Base-by-base conservation (phyloP, 2,797 vertebrate genomes). In the Anniella stebbinsi region DNA sequence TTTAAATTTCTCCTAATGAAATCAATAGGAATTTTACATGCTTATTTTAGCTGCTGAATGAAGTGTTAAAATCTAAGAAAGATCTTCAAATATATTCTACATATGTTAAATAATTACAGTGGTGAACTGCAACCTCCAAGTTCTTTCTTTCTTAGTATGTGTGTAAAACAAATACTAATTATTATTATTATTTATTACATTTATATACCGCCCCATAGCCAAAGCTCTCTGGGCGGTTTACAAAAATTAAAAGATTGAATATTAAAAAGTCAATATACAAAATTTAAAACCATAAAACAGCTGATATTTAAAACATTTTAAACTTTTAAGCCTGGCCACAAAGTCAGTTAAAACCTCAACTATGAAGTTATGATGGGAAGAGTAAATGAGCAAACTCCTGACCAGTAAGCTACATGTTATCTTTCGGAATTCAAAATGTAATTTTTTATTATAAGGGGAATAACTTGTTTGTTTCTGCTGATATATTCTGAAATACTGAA, bases 61-160 rank as follows among this genome's bases (percentile, higher is more conserved):
- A 84, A 92, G 75, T 45, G 84, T 87, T 93, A 41, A 48, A 89
- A 90, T 88, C 89, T 92, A 94, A 93, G 91, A 93, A 95, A 94
- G 90, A 93, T 96, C 93, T 88, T 38, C 54, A 89, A 93, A 66
- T 93, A 63, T 92, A 63, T 92, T 92, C n/a, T 89, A 48, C 18
- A 9, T 48, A 76, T 88, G 90, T 93, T 93, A 93, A 90, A 70
- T 38, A 54, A 86, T 91, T 91, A 78, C 82, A 87, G 45, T 89
- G 70, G 3, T 92, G 93, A 92, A 85, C 87, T 90, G 33, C 91
- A 92, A 72, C 69, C 85, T 87, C 75, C 8, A 67, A 67, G 36
- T 75, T 92, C 18, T 95, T 95, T 90, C 28, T 38, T 77, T 92
- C 18, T 88, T 90, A 90, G 93, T 92, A 33, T 28, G 70, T 21